Percentiles rank a stretch among this genome's conserved stretches.
Evolutionary conservation across 2,888 invertebrate genomes (phyloP).

Genomic region (Molorchus minor): DNA sequence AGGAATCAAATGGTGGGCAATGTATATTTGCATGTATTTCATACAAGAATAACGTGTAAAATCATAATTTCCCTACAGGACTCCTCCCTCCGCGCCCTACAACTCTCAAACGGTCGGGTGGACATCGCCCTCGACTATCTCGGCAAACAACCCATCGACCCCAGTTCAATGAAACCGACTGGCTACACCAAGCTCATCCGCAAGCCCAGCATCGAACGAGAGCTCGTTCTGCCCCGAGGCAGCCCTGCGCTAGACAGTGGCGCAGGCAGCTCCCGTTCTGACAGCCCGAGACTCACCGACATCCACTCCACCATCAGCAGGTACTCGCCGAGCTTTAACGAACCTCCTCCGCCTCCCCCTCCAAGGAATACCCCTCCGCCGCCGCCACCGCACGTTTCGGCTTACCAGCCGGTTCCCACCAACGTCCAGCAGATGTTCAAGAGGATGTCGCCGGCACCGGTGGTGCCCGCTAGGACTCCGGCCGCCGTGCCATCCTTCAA

Average conservation of each 20-base stretch:
- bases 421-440: constrained; percentile 78
- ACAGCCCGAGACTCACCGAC: constrained; percentile 81
- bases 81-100: constrained; percentile 73
- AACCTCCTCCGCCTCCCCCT: constrained; percentile 66
- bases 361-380: constrained; percentile 72
- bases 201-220: constrained; percentile 89
- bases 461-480: constrained; percentile 73
- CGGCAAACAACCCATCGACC: constrained; percentile 63
- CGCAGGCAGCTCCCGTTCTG: constrained; percentile 88
- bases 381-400: constrained; percentile 70
- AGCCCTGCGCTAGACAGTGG: constrained; percentile 90
- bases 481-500: constrained; percentile 66
- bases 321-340: constrained; percentile 74
- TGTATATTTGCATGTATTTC: too few relatives aligned
- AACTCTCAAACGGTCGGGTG: constrained; percentile 74
- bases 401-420: constrained; percentile 68
- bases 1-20: too few relatives aligned
- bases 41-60: too few relatives aligned
- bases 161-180: constrained; percentile 53
- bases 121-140: constrained; percentile 76
- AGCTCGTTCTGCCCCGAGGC: constrained; percentile 78
- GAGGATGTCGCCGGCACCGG: constrained; percentile 77
- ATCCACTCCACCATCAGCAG: constrained; percentile 67
- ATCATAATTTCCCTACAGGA: constrained; percentile 72
- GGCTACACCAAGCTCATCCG: constrained; percentile 77